Conservation (phyloP, 2,113 vertebrate genomes). For the Neotragus moschatus region DNA sequence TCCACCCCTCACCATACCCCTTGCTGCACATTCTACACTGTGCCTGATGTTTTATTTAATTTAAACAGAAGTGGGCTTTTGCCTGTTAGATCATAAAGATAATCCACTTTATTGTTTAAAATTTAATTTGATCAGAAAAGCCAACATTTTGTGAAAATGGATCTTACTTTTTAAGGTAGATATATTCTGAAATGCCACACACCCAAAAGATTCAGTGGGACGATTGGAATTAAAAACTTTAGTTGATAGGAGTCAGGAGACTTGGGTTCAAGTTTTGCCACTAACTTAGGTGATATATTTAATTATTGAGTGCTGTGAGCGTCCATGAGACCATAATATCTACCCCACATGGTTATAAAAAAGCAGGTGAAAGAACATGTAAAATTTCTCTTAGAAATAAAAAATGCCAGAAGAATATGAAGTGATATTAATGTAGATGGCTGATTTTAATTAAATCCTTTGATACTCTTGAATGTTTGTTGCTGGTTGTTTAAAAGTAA, state of each 20-base stretch:
- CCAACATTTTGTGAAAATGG: not conserved
- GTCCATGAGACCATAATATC: not conserved
- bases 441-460: not conserved
- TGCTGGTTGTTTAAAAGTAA: conserved; percentile 14
- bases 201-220: not conserved
- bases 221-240: not conserved
- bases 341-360: not conserved
- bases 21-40: not conserved
- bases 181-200: not conserved
- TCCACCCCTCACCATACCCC: too few species aligned
- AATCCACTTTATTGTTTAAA: not conserved
- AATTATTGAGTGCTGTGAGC: not conserved
- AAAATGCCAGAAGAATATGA: not conserved
- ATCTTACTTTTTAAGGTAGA: not conserved
- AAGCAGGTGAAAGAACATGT: not conserved
- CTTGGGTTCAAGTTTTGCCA: not conserved
- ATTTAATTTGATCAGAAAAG: not conserved
- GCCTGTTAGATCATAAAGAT: not conserved
- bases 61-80: not conserved
- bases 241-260: not conserved
- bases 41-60: not conserved
- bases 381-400: not conserved
- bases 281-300: not conserved
- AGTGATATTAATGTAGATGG: not conserved
- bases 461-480: not conserved